A percentile compares a stretch with the other conserved stretches of the same genome.
Conservation (phyloP, 2,113 vertebrate species). For the Corythornis vintsioides region DNA sequence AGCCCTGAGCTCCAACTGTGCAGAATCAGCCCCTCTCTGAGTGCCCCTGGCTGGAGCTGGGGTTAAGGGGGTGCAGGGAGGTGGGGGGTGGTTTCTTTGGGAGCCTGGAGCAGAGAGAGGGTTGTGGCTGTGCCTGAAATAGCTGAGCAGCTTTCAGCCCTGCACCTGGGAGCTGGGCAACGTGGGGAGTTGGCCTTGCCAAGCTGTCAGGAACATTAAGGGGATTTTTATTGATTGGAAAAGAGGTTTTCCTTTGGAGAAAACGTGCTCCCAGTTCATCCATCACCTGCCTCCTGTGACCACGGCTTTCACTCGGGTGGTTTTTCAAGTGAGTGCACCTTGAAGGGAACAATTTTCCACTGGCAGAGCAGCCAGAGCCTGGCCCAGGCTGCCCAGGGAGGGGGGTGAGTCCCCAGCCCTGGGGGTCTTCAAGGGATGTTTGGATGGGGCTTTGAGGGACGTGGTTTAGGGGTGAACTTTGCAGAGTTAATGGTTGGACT, state of each 20-base stretch:
- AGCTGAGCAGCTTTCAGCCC: not conserved
- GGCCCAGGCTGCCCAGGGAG: not conserved
- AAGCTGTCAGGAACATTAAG: fast-evolving
- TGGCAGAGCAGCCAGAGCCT: not conserved
- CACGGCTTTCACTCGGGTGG: fast-evolving
- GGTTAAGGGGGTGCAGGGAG: not conserved
- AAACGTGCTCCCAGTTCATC: not conserved
- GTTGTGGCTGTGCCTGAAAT: not conserved
- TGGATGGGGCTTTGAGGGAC: no score
- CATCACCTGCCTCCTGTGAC: not conserved
- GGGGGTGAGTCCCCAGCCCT: no score
- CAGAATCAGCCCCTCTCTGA: fast-evolving
- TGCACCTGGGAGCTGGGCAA: not conserved
- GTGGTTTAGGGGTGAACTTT: no score
- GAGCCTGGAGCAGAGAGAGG: not conserved
- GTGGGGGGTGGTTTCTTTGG: not conserved
- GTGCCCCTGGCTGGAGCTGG: not conserved
- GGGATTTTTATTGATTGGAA: not conserved
- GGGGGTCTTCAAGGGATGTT: no score
- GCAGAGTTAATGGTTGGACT: no score
- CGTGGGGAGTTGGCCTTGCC: not conserved
- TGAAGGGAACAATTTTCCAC: fast-evolving
- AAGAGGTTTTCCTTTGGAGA: not conserved
- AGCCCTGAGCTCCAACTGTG: not conserved
- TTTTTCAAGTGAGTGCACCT: not conserved